A percentile compares a stretch with the other conserved stretches of the same genome.
Conservation (phyloP, 2,888 invertebrate species). For the Hirtodrosophila trivittata region DNA sequence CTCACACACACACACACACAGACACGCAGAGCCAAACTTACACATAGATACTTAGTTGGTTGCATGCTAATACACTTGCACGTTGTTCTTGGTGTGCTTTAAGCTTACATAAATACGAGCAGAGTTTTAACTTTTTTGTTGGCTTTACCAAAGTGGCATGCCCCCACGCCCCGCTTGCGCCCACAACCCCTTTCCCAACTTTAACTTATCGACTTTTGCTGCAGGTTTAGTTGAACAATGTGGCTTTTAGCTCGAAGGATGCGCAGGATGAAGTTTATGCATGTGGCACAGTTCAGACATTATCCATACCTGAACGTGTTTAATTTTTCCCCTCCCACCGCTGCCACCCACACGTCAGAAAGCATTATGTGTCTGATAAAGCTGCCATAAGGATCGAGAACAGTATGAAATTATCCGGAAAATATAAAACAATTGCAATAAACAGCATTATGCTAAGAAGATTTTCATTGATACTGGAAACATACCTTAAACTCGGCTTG, state of each 20-base stretch:
- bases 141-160: constrained; percentile 18
- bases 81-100: constrained; percentile 29
- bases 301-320: constrained; percentile 60
- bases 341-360: background rate
- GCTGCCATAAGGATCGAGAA: too few species aligned
- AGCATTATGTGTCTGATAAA: background rate
- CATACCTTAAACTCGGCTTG: too few species aligned
- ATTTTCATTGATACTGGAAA: too few species aligned
- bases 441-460: too few species aligned
- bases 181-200: constrained; percentile 2
- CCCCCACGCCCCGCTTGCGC: constrained; percentile 8
- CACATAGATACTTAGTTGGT: background rate
- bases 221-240: constrained; percentile 28
- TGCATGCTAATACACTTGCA: constrained; percentile 23
- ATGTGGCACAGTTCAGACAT: constrained; percentile 34
- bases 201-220: constrained; percentile 45
- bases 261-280: background rate
- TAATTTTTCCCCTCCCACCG: constrained; percentile 42
- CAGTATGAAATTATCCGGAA: too few species aligned
- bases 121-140: constrained; percentile 6
- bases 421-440: too few species aligned
- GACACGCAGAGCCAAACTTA: background rate
- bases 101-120: constrained; percentile 46
- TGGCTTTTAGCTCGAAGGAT: constrained; percentile 3
- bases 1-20: background rate